These are phyloP conservation scores for Cylas formicarius DNA, from an alignment of 1,140 invertebrate genomes.

Conservation along the genomic window DNA sequence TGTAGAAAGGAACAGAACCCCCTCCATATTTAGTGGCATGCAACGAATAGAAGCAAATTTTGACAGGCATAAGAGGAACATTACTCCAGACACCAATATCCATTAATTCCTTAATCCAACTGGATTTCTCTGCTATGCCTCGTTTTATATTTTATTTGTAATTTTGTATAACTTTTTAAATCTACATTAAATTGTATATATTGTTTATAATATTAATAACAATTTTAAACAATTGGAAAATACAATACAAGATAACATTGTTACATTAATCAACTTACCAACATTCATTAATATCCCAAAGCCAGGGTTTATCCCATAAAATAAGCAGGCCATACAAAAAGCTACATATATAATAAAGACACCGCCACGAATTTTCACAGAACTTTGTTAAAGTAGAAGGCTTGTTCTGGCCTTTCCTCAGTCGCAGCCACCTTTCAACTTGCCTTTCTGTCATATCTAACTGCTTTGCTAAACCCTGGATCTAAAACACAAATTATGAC, in stretches of 20 bases:
- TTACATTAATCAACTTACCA: constrained; percentile 75
- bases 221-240: constrained; percentile 21
- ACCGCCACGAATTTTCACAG: constrained; percentile 86
- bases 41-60: no score
- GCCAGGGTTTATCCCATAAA: constrained; percentile 89
- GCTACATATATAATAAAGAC: constrained; percentile 75
- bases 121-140: no score
- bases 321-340: constrained; percentile 74
- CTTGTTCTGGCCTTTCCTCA: constrained; percentile 72
- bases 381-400: constrained; percentile 88
- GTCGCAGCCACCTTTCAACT: constrained; percentile 83
- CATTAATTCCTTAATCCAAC: no score
- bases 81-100: no score
- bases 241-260: constrained; percentile 40
- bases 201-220: no score
- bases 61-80: no score
- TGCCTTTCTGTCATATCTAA: constrained; percentile 74
- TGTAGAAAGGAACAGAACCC: no score
- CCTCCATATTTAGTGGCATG: no score
- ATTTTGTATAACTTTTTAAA: no score
- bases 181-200: no score
- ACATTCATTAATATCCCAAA: constrained; percentile 88
- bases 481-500: constrained; percentile 43
- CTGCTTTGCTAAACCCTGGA: constrained; percentile 74
- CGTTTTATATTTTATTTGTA: no score